phyloP scores from a whole-genome alignment of 2,113 vertebrate genomes.

The Mesocricetus auratus region DNA sequence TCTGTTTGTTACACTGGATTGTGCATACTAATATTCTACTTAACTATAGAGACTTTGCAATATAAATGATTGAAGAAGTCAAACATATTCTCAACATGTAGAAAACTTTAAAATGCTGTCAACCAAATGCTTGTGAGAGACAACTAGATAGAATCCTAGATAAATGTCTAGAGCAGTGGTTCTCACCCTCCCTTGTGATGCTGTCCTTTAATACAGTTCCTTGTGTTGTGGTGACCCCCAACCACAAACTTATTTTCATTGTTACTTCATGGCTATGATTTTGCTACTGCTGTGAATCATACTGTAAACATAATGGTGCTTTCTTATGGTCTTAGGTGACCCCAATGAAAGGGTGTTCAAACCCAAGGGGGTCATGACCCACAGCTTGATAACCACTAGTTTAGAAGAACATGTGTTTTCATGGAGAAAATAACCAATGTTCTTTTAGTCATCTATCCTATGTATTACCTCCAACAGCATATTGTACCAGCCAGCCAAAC shows the following conservation, averaged over 20 bases:
- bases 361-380: neutral
- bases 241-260: neutral
- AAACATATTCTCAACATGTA: neutral
- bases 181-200: no score
- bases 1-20: neutral
- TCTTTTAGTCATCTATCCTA: neutral
- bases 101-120: constrained; percentile 14
- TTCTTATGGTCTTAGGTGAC: neutral
- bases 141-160: neutral
- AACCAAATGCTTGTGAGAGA: neutral
- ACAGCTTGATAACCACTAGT: neutral
- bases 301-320: neutral
- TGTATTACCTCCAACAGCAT: neutral
- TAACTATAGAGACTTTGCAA: neutral
- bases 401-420: neutral
- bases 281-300: neutral
- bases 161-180: neutral
- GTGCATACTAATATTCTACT: neutral
- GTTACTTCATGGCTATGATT: neutral
- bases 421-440: neutral
- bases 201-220: neutral
- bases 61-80: neutral
- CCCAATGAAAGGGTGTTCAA: neutral
- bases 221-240: neutral
- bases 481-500: neutral